These are phyloP conservation scores for Todiramphus chloris DNA, from an alignment of 2,113 vertebrate species.

Conservation along the genomic window DNA sequence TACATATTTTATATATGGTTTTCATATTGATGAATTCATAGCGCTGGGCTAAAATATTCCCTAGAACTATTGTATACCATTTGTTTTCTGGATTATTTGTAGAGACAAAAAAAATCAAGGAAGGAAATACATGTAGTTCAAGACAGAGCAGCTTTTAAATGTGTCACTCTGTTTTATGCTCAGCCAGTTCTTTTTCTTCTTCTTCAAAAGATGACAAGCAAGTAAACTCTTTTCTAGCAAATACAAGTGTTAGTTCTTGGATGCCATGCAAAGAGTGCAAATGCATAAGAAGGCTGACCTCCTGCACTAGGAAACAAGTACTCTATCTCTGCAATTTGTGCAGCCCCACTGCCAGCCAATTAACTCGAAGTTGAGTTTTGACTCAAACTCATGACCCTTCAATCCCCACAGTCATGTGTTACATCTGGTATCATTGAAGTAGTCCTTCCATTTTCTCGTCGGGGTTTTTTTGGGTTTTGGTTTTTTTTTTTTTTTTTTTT, in stretches of 20 bases:
- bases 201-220: slow-evolving; percentile 59
- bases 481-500: too few relatives aligned
- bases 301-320: slow-evolving; percentile 57
- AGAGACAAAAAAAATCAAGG: slow-evolving; percentile 29
- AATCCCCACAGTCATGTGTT: slow-evolving; percentile 60
- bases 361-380: slow-evolving; percentile 78
- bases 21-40: slow-evolving; percentile 19
- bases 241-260: slow-evolving; percentile 51
- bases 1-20: slow-evolving; percentile 20
- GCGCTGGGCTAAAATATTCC: not conserved
- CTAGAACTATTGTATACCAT: not conserved
- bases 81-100: slow-evolving; percentile 30
- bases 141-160: slow-evolving; percentile 51
- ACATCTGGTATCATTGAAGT: slow-evolving; percentile 70
- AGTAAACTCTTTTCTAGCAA: slow-evolving; percentile 54
- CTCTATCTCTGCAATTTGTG: slow-evolving; percentile 67
- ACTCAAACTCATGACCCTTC: slow-evolving; percentile 75
- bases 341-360: slow-evolving; percentile 69
- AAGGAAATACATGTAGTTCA: slow-evolving; percentile 44
- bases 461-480: too few relatives aligned
- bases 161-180: slow-evolving; percentile 44
- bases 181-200: slow-evolving; percentile 49
- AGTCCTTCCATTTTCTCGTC: slow-evolving; percentile 59
- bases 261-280: slow-evolving; percentile 46
- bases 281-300: slow-evolving; percentile 45